phyloP scores from a whole-genome alignment of 2,888 invertebrate species.

The Lysandra bellargus region DNA sequence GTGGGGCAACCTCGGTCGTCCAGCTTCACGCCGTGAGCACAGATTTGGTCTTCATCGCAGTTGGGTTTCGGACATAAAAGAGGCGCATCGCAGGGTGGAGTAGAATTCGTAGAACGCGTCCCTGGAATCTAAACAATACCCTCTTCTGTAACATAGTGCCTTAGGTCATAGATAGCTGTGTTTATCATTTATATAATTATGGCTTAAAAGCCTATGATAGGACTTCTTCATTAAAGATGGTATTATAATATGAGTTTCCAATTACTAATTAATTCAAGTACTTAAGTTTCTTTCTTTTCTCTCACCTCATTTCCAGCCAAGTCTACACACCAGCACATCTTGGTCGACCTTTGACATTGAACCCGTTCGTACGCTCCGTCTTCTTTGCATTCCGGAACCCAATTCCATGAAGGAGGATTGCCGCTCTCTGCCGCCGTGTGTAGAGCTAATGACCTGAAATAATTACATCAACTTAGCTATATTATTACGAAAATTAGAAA shows the following conservation, averaged over 20 bases:
- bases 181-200: too few relatives aligned
- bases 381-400: conserved; percentile 86
- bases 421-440: conserved; percentile 79
- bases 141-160: too few relatives aligned
- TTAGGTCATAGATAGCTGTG: too few relatives aligned
- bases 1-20: conserved; percentile 84
- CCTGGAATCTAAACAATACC: conserved; percentile 72
- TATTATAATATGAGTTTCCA: too few relatives aligned
- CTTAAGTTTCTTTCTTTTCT: background rate
- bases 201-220: too few relatives aligned
- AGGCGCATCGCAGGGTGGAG: conserved; percentile 63
- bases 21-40: conserved; percentile 61
- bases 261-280: background rate
- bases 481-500: background rate
- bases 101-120: conserved; percentile 83
- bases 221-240: too few relatives aligned
- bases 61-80: conserved; percentile 55
- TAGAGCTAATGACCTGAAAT: conserved; percentile 48
- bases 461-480: background rate
- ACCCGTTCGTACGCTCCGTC: conserved; percentile 86
- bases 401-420: conserved; percentile 86
- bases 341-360: conserved; percentile 86
- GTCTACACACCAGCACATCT: conserved; percentile 92
- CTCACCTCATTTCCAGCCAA: conserved; percentile 84
- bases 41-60: conserved; percentile 57